A percentile compares a stretch with the other conserved stretches of the same genome.
Conservation (phyloP, 2,113 vertebrate species). For the Ardeotis arabs region DNA sequence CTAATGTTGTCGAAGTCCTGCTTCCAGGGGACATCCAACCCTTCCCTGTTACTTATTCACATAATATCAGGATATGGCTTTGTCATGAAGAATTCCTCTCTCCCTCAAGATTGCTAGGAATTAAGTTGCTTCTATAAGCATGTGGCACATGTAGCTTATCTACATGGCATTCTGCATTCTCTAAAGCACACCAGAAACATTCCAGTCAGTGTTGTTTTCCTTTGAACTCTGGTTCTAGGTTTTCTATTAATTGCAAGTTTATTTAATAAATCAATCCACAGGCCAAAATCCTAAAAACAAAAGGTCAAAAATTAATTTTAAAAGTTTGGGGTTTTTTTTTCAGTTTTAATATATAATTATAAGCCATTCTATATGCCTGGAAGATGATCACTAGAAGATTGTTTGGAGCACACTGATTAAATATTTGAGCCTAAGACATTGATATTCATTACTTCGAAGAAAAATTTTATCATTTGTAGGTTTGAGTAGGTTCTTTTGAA, state of each 20-base stretch:
- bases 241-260: not conserved
- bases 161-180: not conserved
- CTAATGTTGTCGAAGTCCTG: not conserved
- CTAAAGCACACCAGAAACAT: not conserved
- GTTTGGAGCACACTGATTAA: not conserved
- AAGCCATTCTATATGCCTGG: not conserved
- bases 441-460: not conserved
- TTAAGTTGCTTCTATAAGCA: not conserved
- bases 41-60: not conserved
- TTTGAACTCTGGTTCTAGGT: not conserved
- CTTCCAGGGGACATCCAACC: not conserved
- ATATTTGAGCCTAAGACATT: not conserved
- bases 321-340: not conserved
- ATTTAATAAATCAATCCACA: not conserved
- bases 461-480: not conserved
- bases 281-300: not conserved
- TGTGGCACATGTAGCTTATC: accelerated
- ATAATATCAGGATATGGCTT: not conserved
- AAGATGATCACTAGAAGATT: not conserved
- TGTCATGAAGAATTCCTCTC: not conserved
- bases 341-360: not conserved
- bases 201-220: not conserved
- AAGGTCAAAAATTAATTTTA: not conserved
- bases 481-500: not conserved
- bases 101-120: not conserved